phyloP scores from a whole-genome alignment of 2,888 invertebrate genomes.

The Chymomyza amoena region DNA sequence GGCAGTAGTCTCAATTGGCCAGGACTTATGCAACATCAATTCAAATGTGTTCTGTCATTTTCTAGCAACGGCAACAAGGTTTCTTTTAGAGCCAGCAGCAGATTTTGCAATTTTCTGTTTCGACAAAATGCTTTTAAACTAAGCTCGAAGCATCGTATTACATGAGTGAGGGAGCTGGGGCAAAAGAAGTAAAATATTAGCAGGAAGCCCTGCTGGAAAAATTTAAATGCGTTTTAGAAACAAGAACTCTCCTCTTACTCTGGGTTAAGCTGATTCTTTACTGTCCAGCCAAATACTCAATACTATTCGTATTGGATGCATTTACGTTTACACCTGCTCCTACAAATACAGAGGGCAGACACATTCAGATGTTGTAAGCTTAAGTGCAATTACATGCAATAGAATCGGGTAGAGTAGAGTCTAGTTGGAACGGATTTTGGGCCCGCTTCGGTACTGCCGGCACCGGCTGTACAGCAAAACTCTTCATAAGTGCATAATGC shows the following conservation, averaged over 20 bases:
- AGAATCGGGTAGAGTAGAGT: conserved; percentile 47
- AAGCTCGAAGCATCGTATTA: conserved; percentile 1
- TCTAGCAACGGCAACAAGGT: not conserved
- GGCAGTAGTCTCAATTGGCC: not conserved
- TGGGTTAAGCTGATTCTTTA: not conserved
- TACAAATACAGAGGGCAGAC: conserved; percentile 16
- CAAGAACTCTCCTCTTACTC: conserved; percentile 15
- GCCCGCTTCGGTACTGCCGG: not conserved
- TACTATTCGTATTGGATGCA: conserved; percentile 65
- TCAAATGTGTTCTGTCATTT: conserved; percentile 45
- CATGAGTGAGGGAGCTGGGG: conserved; percentile 1
- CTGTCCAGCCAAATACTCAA: conserved; percentile 30
- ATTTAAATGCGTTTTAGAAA: conserved; percentile 38
- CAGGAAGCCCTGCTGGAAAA: conserved; percentile 35
- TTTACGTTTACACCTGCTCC: conserved; percentile 65
- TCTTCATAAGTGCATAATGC: conserved; percentile 65
- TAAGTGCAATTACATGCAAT: conserved; percentile 72
- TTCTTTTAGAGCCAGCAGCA: not conserved
- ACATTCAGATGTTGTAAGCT: conserved; percentile 60
- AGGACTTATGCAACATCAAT: conserved; percentile 50
- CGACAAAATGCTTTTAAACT: conserved; percentile 48
- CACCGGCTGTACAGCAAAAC: not conserved
- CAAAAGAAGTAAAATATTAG: conserved; percentile 52
- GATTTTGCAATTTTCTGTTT: conserved; percentile 35
- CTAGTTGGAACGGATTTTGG: conserved; percentile 26